Evolutionary conservation across 2,888 invertebrate species (phyloP).

Genomic region (Liposcelis brunnea): DNA sequence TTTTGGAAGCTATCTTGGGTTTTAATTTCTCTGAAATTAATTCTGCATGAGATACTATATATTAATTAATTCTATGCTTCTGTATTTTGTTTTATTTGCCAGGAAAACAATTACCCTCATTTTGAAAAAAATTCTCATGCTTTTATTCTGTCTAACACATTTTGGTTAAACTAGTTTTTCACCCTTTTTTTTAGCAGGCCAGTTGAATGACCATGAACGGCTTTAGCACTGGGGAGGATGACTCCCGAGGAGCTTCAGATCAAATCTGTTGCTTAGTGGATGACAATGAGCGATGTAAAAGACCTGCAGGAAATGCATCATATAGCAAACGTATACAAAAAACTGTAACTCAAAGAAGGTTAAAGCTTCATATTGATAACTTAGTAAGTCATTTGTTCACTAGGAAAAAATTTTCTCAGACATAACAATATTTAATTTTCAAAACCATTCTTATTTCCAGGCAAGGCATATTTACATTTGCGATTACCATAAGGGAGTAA

Average conservation of each 20-base stretch:
- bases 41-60: too few species aligned
- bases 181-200: too few species aligned
- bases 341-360: slow-evolving; percentile 76
- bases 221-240: slow-evolving; percentile 81
- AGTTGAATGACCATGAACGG: slow-evolving; percentile 54
- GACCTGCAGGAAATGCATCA: slow-evolving; percentile 83
- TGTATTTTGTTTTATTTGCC: too few species aligned
- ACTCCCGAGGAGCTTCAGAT: slow-evolving; percentile 71
- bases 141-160: too few species aligned
- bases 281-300: slow-evolving; percentile 69
- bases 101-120: too few species aligned
- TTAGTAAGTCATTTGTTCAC: slow-evolving; percentile 33
- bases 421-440: too few species aligned
- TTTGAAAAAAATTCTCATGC: too few species aligned
- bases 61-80: too few species aligned
- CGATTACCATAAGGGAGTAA: slow-evolving; percentile 89
- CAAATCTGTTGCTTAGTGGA: slow-evolving; percentile 87
- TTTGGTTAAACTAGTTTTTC: too few species aligned
- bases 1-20: too few species aligned
- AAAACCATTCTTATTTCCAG: slow-evolving; percentile 32
- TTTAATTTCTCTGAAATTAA: too few species aligned
- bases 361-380: slow-evolving; percentile 74
- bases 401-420: too few species aligned
- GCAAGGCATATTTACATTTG: slow-evolving; percentile 92
- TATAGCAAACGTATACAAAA: slow-evolving; percentile 95